Evolutionary conservation across 2,113 vertebrate species (phyloP).

Genomic region (Macquaria ambigua): DNA sequence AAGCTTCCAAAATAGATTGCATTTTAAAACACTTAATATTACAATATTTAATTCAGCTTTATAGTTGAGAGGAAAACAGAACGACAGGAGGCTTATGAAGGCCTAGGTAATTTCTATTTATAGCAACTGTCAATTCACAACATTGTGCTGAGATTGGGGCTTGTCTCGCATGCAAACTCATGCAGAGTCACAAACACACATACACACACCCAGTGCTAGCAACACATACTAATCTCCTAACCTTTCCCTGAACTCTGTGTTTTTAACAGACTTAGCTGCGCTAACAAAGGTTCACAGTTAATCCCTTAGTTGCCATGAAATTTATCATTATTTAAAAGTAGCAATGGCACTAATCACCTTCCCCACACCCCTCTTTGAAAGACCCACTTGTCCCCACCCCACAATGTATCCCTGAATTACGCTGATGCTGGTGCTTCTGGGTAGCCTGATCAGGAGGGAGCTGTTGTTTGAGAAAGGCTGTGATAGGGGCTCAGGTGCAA

Average conservation of each 20-base stretch:
- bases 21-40: background rate
- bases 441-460: conserved; percentile 49
- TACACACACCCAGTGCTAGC: conserved; percentile 11
- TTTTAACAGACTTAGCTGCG: conserved; percentile 23
- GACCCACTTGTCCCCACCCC: background rate
- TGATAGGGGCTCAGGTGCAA: conserved; percentile 70
- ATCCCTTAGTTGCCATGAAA: conserved; percentile 40
- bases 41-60: background rate
- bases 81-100: conserved; percentile 22
- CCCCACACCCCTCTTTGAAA: background rate
- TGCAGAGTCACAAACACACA: background rate
- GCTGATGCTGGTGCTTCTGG: conserved; percentile 45
- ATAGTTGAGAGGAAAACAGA: conserved; percentile 5
- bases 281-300: conserved; percentile 45
- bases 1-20: background rate
- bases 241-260: conserved; percentile 63
- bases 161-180: conserved; percentile 32
- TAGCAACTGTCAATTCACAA: conserved; percentile 55
- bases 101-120: conserved; percentile 47
- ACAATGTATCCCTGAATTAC: conserved; percentile 24
- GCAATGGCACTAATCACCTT: conserved; percentile 4
- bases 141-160: conserved; percentile 2
- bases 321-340: conserved; percentile 20
- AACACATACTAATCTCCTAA: conserved; percentile 52
- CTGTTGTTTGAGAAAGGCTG: conserved; percentile 68